Evolutionary conservation across 2,113 vertebrate genomes (phyloP).

Genomic region (Paramormyrops kingsleyae): DNA sequence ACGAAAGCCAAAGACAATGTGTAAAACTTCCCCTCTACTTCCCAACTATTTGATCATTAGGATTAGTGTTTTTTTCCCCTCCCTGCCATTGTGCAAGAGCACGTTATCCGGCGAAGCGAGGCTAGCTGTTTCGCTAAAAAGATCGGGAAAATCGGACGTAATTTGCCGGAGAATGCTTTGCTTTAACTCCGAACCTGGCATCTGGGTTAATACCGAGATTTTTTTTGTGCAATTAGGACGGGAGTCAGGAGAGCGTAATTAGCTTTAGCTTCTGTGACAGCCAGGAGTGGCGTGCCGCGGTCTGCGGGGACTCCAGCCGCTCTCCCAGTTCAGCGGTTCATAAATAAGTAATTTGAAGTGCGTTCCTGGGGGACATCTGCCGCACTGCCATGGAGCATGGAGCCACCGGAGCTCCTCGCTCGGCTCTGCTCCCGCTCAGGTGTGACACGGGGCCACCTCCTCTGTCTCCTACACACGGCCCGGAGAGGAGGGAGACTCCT

Average conservation of each 20-base stretch:
- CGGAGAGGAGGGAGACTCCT: background rate
- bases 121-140: background rate
- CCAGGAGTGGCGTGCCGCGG: conserved; percentile 66
- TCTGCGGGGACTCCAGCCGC: conserved; percentile 69
- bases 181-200: conserved; percentile 20
- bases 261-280: conserved; percentile 70
- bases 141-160: background rate
- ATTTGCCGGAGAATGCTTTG: conserved; percentile 1
- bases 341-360: conserved; percentile 87
- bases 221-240: conserved; percentile 57
- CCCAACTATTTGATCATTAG: background rate
- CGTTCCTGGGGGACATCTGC: conserved; percentile 76
- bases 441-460: conserved; percentile 26
- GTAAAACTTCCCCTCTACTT: background rate
- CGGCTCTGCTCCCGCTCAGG: conserved; percentile 66
- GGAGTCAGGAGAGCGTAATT: conserved; percentile 70
- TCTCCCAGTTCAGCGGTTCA: conserved; percentile 82
- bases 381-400: conserved; percentile 53
- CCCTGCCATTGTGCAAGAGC: background rate
- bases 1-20: background rate
- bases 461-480: background rate
- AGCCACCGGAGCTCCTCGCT: conserved; percentile 74
- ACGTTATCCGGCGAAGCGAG: background rate
- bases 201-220: conserved; percentile 26
- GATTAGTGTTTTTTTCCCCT: background rate